These are phyloP conservation scores for Empidonax alnorum DNA, from an alignment of 2,113 vertebrate species.

Conservation along the genomic window DNA sequence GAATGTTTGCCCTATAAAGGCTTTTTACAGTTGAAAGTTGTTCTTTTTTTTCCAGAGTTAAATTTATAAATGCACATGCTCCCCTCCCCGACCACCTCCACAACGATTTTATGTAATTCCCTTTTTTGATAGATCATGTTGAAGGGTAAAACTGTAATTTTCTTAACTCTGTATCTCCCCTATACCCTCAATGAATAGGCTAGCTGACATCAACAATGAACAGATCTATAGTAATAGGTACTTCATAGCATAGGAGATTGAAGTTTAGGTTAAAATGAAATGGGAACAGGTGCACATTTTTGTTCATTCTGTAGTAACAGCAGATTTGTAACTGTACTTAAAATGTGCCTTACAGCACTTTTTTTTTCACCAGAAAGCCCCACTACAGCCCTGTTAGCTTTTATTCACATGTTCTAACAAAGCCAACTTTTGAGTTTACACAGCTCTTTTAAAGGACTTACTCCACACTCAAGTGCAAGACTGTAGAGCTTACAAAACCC, in stretches of 20 bases:
- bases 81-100: rapidly evolving
- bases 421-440: constrained; percentile 8
- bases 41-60: not conserved
- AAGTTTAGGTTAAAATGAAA: not conserved
- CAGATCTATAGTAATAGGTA: not conserved
- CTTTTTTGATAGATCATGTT: not conserved
- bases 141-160: not conserved
- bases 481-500: not conserved
- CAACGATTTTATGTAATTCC: not conserved
- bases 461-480: not conserved
- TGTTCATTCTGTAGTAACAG: not conserved
- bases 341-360: not conserved
- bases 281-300: not conserved
- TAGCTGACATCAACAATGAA: not conserved
- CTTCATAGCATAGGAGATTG: rapidly evolving
- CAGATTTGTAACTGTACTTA: not conserved
- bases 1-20: not conserved
- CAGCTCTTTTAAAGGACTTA: constrained; percentile 15
- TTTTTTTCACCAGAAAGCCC: not conserved
- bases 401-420: not conserved
- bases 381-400: not conserved
- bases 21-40: not conserved
- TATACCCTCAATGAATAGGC: not conserved
- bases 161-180: not conserved
- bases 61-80: not conserved